These are phyloP conservation scores for Pollenia labialis DNA, from an alignment of 2,888 invertebrate genomes.

Conservation along the genomic window DNA sequence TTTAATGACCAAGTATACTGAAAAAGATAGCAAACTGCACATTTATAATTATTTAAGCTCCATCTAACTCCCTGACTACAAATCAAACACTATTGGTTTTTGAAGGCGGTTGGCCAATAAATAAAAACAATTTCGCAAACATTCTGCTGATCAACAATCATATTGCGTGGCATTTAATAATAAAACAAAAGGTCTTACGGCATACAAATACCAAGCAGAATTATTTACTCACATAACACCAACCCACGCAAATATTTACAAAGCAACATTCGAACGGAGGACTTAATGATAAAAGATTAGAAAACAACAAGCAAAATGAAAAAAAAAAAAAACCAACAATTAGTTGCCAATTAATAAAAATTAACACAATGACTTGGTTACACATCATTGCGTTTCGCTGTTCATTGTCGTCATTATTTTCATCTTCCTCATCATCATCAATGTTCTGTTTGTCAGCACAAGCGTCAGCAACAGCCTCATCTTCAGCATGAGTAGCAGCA, in stretches of 20 bases:
- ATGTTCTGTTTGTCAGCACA: slow-evolving; percentile 33
- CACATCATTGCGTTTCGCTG: slow-evolving; percentile 64
- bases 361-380: slow-evolving; percentile 75
- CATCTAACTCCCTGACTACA: slow-evolving; percentile 20
- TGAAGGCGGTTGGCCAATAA: slow-evolving; percentile 17
- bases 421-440: background rate
- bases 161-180: slow-evolving; percentile 60
- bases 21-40: background rate
- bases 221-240: background rate
- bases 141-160: slow-evolving; percentile 45
- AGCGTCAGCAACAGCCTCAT: slow-evolving; percentile 32
- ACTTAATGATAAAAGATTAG: slow-evolving; percentile 25
- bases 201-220: slow-evolving; percentile 3
- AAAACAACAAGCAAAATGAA: slow-evolving; percentile 12
- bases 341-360: slow-evolving; percentile 79
- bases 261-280: background rate
- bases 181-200: slow-evolving; percentile 53
- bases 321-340: slow-evolving; percentile 74
- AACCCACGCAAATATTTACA: background rate
- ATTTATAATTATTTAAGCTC: slow-evolving; percentile 37
- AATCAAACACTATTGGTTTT: slow-evolving; percentile 24
- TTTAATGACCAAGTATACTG: no score
- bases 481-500: background rate
- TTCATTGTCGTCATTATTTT: slow-evolving; percentile 12
- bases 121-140: background rate